Percentiles rank a stretch among this genome's conserved stretches.
Conservation (phyloP, 2,113 vertebrate genomes). For the Puntigrus tetrazona region DNA sequence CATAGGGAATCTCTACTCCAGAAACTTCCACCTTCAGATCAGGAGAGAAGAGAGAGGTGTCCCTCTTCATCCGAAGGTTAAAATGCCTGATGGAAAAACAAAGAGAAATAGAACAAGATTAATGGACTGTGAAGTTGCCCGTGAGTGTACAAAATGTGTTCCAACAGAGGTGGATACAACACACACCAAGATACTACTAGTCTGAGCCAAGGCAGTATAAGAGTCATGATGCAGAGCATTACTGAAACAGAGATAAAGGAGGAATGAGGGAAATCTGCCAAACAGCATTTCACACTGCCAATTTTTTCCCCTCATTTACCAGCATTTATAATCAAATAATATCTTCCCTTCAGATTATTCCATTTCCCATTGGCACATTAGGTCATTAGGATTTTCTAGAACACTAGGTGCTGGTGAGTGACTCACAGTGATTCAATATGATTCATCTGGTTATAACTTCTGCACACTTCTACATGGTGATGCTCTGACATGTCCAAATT, state of each 20-base stretch:
- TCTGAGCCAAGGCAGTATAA: background rate
- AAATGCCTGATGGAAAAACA: conserved; percentile 79
- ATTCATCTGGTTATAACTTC: conserved; percentile 1
- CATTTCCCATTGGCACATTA: background rate
- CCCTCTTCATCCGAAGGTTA: conserved; percentile 93
- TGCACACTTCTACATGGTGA: background rate
- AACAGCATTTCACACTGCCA: background rate
- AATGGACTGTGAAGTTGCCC: background rate
- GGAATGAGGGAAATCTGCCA: background rate
- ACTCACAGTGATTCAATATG: background rate
- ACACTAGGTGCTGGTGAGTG: background rate
- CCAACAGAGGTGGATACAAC: background rate
- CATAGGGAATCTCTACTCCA: conserved; percentile 80
- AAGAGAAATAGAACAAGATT: conserved; percentile 9
- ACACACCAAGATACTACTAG: background rate
- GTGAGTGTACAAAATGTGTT: background rate
- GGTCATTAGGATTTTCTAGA: background rate
- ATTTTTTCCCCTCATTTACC: background rate
- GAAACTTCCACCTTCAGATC: conserved; percentile 89
- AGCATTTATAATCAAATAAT: background rate
- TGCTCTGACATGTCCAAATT: background rate
- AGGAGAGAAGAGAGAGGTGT: conserved; percentile 86
- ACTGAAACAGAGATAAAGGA: background rate
- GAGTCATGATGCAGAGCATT: background rate
- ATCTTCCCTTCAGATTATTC: background rate